These are phyloP conservation scores for Branchellion lobata DNA, from an alignment of 2,888 invertebrate species.

Conservation along the genomic window DNA sequence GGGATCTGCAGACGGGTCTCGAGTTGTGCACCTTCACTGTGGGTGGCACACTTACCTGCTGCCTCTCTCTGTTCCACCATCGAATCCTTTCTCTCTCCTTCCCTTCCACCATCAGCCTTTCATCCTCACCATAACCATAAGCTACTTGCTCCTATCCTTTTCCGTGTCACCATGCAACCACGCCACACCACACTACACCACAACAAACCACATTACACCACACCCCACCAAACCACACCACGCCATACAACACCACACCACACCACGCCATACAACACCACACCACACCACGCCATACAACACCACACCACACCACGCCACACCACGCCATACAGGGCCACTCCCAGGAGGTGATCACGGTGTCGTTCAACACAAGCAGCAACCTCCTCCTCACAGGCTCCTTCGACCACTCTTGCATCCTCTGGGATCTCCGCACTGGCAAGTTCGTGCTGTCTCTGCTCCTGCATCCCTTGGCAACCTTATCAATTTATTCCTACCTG, in stretches of 20 bases:
- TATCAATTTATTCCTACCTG: too few species aligned
- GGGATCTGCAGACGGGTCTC: slow-evolving; percentile 70
- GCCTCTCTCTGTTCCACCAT: slow-evolving; percentile 10
- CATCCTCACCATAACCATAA: background rate
- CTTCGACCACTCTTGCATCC: slow-evolving; percentile 74
- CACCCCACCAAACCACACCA: background rate
- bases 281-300: slow-evolving; percentile 68
- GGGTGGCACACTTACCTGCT: too few species aligned
- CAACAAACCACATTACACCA: background rate
- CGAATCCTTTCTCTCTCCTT: slow-evolving; percentile 16
- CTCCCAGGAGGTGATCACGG: slow-evolving; percentile 74
- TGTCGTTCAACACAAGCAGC: slow-evolving; percentile 73
- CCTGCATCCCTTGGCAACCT: too few species aligned
- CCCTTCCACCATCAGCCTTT: background rate
- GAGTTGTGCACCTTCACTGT: slow-evolving; percentile 59
- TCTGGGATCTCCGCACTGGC: slow-evolving; percentile 73
- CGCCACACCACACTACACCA: background rate
- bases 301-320: background rate
- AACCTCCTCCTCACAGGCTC: slow-evolving; percentile 75
- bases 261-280: background rate
- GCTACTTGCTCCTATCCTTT: background rate
- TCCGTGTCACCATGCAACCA: background rate
- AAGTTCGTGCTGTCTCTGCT: too few species aligned
- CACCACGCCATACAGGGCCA: slow-evolving; percentile 66
- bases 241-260: slow-evolving; percentile 17